Conservation (phyloP, 2,113 vertebrate genomes). For the Mionectes macconnelli region DNA sequence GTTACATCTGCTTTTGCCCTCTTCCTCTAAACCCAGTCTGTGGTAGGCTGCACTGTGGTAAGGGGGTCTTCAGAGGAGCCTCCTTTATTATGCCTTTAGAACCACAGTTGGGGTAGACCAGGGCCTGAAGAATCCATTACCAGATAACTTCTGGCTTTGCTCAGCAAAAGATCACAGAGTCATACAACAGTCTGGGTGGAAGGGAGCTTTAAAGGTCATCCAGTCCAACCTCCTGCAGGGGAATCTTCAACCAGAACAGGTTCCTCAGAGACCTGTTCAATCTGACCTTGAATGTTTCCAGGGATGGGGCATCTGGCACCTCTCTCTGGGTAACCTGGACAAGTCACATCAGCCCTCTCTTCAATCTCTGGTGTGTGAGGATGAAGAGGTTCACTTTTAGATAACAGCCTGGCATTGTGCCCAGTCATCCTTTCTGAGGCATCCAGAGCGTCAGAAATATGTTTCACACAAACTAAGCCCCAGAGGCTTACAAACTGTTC, state of each 20-base stretch:
- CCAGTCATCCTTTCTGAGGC: neutral
- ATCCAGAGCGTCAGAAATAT: neutral
- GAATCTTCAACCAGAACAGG: neutral
- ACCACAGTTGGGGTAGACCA: neutral
- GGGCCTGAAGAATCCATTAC: neutral
- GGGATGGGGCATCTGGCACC: neutral
- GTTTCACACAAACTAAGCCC: neutral
- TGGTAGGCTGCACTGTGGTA: neutral
- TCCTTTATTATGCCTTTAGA: neutral
- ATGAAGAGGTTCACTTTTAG: neutral
- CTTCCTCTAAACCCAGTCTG: neutral
- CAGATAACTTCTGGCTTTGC: neutral
- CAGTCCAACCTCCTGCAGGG: neutral
- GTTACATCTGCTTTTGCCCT: neutral
- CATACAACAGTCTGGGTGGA: neutral
- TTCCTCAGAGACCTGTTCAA: neutral
- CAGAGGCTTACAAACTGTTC: neutral
- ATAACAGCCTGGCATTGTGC: conserved; percentile 18
- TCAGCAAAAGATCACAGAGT: neutral
- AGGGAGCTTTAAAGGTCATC: neutral
- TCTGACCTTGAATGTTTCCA: neutral
- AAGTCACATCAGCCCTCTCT: neutral
- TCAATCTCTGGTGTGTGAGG: neutral
- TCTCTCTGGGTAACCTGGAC: neutral
- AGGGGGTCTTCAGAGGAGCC: neutral